Evolutionary conservation across 1,140 invertebrate species (phyloP).

Genomic region (Drosophila bocqueti): DNA sequence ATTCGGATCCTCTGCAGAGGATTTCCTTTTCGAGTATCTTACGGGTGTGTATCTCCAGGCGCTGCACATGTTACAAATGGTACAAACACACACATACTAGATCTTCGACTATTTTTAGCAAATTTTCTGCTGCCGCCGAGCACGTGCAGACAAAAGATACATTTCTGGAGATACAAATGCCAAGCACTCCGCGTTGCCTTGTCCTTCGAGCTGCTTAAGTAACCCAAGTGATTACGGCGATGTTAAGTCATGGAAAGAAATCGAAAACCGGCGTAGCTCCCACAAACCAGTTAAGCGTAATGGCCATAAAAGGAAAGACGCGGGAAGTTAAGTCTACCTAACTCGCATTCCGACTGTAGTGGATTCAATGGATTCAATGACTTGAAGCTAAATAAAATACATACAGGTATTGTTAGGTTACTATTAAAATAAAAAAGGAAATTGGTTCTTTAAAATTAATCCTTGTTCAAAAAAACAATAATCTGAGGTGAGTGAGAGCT

Average conservation of each 20-base stretch:
- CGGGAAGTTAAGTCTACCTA: conserved; percentile 19
- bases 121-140: conserved; percentile 2
- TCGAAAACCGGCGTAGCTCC: conserved; percentile 25
- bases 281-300: conserved; percentile 32
- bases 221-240: conserved; percentile 24
- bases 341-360: conserved; percentile 7
- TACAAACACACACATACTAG: neutral
- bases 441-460: neutral
- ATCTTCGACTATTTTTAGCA: conserved; percentile 43
- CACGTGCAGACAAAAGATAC: conserved; percentile 46
- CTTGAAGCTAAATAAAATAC: neutral
- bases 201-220: conserved; percentile 40
- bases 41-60: conserved; percentile 19
- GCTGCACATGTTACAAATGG: conserved; percentile 20
- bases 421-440: neutral
- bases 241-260: conserved; percentile 33
- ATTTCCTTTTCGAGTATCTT: conserved; percentile 21
- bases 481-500: no score
- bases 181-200: conserved; percentile 12
- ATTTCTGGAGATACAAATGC: conserved; percentile 17
- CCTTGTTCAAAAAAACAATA: no score
- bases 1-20: conserved; percentile 25
- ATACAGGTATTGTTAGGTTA: neutral
- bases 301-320: conserved; percentile 37
- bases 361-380: conserved; percentile 7